These are phyloP conservation scores for Amphipoea lucens DNA, from an alignment of 2,888 invertebrate species.

Conservation along the genomic window DNA sequence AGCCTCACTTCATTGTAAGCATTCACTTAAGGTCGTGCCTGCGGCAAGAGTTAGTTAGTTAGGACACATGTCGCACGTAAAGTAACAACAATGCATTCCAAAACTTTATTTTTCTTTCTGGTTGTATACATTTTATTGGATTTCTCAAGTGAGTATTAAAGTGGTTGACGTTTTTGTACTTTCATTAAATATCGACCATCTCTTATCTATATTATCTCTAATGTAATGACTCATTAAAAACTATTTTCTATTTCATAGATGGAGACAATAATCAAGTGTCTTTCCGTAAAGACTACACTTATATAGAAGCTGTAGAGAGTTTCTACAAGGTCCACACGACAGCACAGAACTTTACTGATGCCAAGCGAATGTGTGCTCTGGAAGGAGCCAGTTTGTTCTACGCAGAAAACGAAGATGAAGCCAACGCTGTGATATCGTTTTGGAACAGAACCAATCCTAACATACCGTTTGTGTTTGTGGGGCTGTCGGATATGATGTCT, in stretches of 20 bases:
- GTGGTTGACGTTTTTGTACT: neutral
- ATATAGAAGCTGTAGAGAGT: conserved; percentile 70
- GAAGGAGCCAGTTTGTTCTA: conserved; percentile 81
- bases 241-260: conserved; percentile 65
- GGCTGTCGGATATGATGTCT: conserved; percentile 70
- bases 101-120: conserved; percentile 34
- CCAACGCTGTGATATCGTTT: conserved; percentile 66
- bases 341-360: conserved; percentile 77
- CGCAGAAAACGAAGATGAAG: conserved; percentile 77
- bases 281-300: conserved; percentile 82
- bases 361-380: conserved; percentile 73
- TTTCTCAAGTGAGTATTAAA: conserved; percentile 40
- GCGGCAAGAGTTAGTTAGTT: neutral
- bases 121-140: conserved; percentile 19
- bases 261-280: conserved; percentile 73
- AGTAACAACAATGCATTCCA: conserved; percentile 27
- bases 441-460: conserved; percentile 72
- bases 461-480: conserved; percentile 69
- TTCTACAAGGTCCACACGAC: conserved; percentile 83
- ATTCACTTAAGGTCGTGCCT: neutral
- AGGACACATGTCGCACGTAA: neutral
- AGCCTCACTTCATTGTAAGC: neutral
- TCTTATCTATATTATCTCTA: too few relatives aligned
- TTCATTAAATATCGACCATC: neutral
- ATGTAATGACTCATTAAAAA: neutral